Conservation (phyloP, 2,797 vertebrate genomes). For the Rhynchotus rufescens region DNA sequence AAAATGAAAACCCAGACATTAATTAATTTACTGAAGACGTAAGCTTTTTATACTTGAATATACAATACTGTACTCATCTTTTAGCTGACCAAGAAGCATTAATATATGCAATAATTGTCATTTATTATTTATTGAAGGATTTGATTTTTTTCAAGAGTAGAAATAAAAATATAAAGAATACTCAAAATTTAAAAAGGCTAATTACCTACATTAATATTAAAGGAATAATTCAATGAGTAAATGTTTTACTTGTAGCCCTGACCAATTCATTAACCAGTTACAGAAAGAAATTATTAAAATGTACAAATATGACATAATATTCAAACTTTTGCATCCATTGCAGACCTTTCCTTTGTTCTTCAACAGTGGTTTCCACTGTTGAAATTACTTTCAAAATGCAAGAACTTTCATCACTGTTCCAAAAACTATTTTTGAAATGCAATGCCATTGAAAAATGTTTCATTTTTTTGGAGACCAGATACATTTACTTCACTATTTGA, state of each 20-base stretch:
- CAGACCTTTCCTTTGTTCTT: slow-evolving; percentile 27
- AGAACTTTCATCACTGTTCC: slow-evolving; percentile 77
- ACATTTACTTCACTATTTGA: slow-evolving; percentile 82
- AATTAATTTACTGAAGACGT: slow-evolving; percentile 31
- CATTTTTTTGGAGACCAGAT: slow-evolving; percentile 80
- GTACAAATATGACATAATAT: background rate
- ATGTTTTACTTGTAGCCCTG: background rate
- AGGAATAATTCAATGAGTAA: slow-evolving; percentile 4
- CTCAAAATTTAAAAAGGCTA: background rate
- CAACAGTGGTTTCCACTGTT: slow-evolving; percentile 44
- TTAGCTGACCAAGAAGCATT: background rate
- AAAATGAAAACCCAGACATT: slow-evolving; percentile 73
- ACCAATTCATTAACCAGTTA: background rate
- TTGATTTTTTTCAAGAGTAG: background rate
- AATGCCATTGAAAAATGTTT: slow-evolving; percentile 80
- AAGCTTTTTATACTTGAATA: background rate
- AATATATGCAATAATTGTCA: background rate
- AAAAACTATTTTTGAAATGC: slow-evolving; percentile 83
- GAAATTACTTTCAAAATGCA: slow-evolving; percentile 76
- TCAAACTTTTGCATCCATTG: slow-evolving; percentile 27
- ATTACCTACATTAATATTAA: background rate
- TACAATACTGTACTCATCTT: background rate
- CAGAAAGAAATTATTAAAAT: background rate
- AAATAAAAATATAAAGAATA: background rate
- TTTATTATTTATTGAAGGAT: slow-evolving; percentile 11